Conservation (phyloP, 2,113 vertebrate genomes). For the Calyptomena viridis region DNA sequence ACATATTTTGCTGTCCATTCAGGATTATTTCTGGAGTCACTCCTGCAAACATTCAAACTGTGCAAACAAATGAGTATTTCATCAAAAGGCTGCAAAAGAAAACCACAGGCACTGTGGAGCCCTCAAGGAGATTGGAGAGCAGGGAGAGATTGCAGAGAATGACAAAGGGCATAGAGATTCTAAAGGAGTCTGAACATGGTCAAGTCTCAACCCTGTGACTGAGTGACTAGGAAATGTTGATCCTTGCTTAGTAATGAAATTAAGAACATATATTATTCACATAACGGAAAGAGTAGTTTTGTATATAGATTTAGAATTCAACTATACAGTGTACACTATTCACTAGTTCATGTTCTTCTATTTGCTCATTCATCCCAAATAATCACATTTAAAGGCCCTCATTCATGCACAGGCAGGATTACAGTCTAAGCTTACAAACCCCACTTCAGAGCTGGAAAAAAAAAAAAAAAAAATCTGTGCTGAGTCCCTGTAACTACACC, state of each 20-base stretch:
- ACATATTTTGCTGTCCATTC: not conserved
- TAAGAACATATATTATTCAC: not conserved
- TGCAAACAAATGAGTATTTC: not conserved
- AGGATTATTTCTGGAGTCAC: not conserved
- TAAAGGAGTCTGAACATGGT: not conserved
- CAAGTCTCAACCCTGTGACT: not conserved
- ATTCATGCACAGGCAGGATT: not conserved
- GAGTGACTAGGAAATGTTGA: not conserved
- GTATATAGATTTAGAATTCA: not conserved
- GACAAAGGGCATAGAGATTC: not conserved
- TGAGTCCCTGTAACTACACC: not conserved
- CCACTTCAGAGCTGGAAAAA: not conserved
- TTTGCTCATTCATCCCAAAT: not conserved
- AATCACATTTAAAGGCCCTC: not conserved
- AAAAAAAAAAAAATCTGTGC: not conserved
- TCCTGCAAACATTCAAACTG: not conserved
- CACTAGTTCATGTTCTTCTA: not conserved
- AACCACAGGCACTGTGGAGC: not conserved
- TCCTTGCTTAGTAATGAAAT: not conserved
- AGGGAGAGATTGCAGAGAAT: not conserved
- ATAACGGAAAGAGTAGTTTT: not conserved
- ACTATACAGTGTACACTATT: not conserved
- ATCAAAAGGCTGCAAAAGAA: not conserved
- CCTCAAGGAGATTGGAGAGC: not conserved
- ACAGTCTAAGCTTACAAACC: not conserved